A percentile compares a stretch with the other conserved stretches of the same genome.
Conservation (phyloP, 2,797 vertebrate species). For the Chloroceryle inda region DNA sequence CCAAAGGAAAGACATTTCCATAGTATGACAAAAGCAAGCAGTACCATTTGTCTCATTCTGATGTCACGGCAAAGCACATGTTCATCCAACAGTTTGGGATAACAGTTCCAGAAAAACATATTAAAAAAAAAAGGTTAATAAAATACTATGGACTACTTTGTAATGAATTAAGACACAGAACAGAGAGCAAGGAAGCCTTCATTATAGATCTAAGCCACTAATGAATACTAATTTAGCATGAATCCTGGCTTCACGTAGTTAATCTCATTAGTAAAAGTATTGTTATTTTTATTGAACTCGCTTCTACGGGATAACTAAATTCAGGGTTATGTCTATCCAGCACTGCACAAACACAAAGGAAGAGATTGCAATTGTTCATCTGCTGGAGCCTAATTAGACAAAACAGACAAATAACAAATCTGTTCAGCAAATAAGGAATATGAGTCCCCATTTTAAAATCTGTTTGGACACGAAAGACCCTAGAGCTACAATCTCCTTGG, state of each 20-base stretch:
- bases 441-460: background rate
- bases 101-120: background rate
- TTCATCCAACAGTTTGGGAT: background rate
- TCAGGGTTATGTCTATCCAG: background rate
- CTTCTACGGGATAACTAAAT: background rate
- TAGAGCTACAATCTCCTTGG: background rate
- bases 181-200: constrained; percentile 20
- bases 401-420: background rate
- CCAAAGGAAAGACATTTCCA: constrained; percentile 19
- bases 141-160: background rate
- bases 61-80: background rate
- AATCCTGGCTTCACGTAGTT: background rate
- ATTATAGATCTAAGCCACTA: constrained; percentile 18
- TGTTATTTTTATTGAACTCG: constrained; percentile 7
- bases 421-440: background rate
- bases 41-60: constrained; percentile 21
- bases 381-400: background rate
- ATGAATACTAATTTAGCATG: constrained; percentile 23
- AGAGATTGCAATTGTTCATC: constrained; percentile 8
- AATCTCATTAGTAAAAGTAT: constrained; percentile 3
- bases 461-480: background rate
- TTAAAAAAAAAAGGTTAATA: background rate
- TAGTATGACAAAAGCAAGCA: constrained; percentile 31
- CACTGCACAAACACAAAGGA: background rate
- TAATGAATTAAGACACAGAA: background rate